These are phyloP conservation scores for Pollimyrus isidori DNA, from an alignment of 2,113 vertebrate genomes.

Conservation along the genomic window DNA sequence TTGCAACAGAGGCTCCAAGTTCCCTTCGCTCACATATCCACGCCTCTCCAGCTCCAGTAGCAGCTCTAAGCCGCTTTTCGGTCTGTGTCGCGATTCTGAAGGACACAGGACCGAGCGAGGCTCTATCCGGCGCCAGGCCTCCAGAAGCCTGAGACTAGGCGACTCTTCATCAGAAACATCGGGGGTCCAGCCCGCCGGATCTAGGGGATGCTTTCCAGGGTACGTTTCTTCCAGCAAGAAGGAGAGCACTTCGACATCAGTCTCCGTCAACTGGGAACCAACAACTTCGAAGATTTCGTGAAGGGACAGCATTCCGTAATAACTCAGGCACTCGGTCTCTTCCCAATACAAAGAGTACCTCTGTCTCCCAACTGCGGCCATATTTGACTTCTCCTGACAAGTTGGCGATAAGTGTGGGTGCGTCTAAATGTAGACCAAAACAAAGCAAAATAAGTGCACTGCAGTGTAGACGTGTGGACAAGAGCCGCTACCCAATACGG, in stretches of 20 bases:
- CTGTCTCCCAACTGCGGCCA: constrained; percentile 45
- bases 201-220: constrained; percentile 55
- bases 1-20: constrained; percentile 68
- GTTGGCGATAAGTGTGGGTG: constrained; percentile 7
- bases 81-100: constrained; percentile 37
- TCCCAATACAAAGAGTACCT: constrained; percentile 63
- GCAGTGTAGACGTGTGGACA: not conserved
- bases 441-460: not conserved
- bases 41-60: constrained; percentile 73
- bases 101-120: constrained; percentile 20
- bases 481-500: not conserved
- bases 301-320: constrained; percentile 79
- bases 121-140: constrained; percentile 52
- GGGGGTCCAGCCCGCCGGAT: constrained; percentile 60
- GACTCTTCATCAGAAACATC: constrained; percentile 39
- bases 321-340: constrained; percentile 75
- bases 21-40: constrained; percentile 71
- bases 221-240: constrained; percentile 75
- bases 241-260: constrained; percentile 72
- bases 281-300: constrained; percentile 78
- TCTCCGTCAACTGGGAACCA: constrained; percentile 75
- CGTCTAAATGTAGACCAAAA: constrained; percentile 17
- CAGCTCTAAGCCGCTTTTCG: constrained; percentile 69
- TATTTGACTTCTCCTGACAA: constrained; percentile 27
- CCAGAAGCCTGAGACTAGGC: constrained; percentile 49